Conservation (phyloP, 2,888 invertebrate species). For the Xanthia icteritia region DNA sequence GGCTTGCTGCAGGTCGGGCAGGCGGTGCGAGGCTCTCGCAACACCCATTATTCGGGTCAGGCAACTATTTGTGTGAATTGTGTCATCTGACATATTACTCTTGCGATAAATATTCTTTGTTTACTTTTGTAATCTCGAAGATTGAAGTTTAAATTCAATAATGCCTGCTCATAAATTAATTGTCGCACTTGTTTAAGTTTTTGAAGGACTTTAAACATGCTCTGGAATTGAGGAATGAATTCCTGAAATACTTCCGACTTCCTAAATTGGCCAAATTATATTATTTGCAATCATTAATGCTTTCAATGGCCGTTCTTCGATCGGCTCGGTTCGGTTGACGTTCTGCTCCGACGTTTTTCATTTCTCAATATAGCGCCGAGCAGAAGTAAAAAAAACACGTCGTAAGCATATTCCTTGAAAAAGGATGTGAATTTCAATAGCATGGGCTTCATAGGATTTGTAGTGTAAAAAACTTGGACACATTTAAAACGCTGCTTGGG, state of each 20-base stretch:
- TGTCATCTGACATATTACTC: constrained; percentile 86
- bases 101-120: constrained; percentile 76
- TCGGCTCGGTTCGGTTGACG: no score
- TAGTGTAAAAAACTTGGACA: not conserved
- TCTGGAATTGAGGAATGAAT: not conserved
- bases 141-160: constrained; percentile 12
- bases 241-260: not conserved
- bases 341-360: not conserved
- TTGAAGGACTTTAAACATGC: not conserved
- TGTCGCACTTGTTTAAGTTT: not conserved
- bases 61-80: constrained; percentile 89
- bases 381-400: not conserved
- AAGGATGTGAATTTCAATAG: not conserved
- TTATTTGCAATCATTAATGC: not conserved
- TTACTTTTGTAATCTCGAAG: constrained; percentile 62
- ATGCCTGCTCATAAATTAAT: not conserved
- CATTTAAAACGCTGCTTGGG: constrained; percentile 18
- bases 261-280: not conserved
- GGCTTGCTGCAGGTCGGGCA: constrained; percentile 85
- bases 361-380: not conserved
- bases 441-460: not conserved
- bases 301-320: not conserved
- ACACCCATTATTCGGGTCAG: constrained; percentile 88
- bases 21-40: constrained; percentile 87
- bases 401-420: not conserved